Evolutionary conservation across 2,113 vertebrate species (phyloP).

Genomic region (Eupsittula cactorum): DNA sequence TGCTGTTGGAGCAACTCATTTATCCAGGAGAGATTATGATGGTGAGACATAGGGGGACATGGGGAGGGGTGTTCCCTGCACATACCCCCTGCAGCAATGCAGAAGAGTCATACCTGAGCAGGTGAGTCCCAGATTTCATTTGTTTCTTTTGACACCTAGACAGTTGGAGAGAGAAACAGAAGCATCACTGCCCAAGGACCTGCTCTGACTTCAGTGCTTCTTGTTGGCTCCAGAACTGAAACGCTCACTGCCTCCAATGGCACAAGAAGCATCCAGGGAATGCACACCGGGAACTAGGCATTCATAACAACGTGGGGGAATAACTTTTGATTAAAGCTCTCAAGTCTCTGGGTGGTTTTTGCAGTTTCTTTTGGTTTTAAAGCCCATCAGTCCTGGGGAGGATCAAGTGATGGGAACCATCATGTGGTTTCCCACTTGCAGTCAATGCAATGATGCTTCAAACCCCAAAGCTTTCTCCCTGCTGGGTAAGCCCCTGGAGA

Average conservation of each 20-base stretch:
- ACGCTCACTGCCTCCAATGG: accelerated
- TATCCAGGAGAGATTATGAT: background rate
- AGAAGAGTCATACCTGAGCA: background rate
- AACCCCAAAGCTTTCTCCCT: background rate
- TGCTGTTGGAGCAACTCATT: accelerated
- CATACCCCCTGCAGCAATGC: background rate
- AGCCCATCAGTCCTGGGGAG: background rate
- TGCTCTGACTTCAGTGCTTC: background rate
- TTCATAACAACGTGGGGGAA: background rate
- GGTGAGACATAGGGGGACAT: background rate
- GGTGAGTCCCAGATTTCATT: slow-evolving; percentile 2
- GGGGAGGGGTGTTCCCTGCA: background rate
- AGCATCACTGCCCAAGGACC: background rate
- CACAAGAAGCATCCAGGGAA: background rate
- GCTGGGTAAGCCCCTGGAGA: background rate
- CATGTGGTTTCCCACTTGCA: accelerated
- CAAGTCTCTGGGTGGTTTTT: background rate
- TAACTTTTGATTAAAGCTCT: background rate
- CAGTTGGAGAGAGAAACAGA: background rate
- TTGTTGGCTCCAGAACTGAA: background rate
- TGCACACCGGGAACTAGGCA: background rate
- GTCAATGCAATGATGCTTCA: background rate
- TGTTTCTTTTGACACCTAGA: slow-evolving; percentile 38
- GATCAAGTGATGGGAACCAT: background rate
- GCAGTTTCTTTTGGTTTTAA: background rate